Base-by-base conservation (phyloP, 2,797 vertebrate genomes). In the Pipistrellus pygmaeus region DNA sequence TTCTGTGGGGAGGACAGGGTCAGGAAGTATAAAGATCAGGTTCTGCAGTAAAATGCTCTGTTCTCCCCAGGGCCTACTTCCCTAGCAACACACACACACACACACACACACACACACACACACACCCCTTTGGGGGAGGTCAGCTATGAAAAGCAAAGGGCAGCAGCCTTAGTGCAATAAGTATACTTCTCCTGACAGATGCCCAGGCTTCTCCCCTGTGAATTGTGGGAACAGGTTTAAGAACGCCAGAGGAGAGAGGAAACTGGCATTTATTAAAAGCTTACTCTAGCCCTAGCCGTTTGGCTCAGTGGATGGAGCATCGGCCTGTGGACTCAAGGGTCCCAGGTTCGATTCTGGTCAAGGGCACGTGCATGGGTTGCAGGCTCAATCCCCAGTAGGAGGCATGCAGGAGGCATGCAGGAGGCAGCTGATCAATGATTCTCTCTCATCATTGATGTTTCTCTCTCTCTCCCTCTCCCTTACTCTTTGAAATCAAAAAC, bases 61-160 rank as follows among this genome's bases (percentile, higher is more conserved):
- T 48, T 62, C 55, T 51, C 55, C 32, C 30, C 10, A 44, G 84
- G 83, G 64, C 35, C 35, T 80, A 17, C 46, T 51, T 89, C 51
- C 30, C 27, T 41, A 41, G 38, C 38, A 91, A 71, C n/a, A 84
- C 44, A 60, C 57, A 60, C 25, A 62, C 25, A 27, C 25, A 60
- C 57, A 60, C 60, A 30, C 60, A 62, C 57, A 13, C 60, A 6
- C 57, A 27, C 25, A 13, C 57, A 27, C 57, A 27, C 2, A 8
- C 57, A 20, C 53, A 20, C 53, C 2, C 18, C 5, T 13, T 18
- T 76, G 2, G 3, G 18, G 48, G 11, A 12, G 17, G 2, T 71
- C 69, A 89, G 35, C 71, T 76, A 85, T 14, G 55, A 66, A 57
- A 95, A 94, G 6, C 53, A 89, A 84, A 84, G 46, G 21, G 41